These are phyloP conservation scores for Ladona fulva DNA, from an alignment of 1,140 invertebrate genomes.

Conservation along the genomic window DNA sequence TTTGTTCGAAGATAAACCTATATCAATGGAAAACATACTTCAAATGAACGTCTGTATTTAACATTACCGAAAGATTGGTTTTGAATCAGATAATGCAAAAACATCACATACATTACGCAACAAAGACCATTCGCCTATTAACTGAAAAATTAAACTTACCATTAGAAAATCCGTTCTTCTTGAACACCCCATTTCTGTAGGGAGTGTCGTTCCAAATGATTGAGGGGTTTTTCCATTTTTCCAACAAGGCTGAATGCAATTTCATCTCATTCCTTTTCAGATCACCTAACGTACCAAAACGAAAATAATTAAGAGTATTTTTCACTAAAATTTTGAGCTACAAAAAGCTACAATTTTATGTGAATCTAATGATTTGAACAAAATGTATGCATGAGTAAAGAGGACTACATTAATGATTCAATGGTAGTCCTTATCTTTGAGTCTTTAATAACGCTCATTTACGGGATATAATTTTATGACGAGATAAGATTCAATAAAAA, in stretches of 20 bases:
- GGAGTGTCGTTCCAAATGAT: conserved; percentile 46
- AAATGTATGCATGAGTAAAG: too few relatives aligned
- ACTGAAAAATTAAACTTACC: conserved; percentile 38
- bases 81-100: too few relatives aligned
- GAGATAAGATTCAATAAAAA: conserved; percentile 2
- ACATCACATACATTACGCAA: too few relatives aligned
- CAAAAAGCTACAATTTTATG: not conserved
- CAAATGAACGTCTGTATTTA: too few relatives aligned
- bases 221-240: conserved; percentile 40
- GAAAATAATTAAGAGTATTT: conserved; percentile 12
- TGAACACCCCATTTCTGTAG: conserved; percentile 17
- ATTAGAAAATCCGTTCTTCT: conserved; percentile 45
- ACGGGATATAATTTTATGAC: too few relatives aligned
- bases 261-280: conserved; percentile 45
- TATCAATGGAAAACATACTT: too few relatives aligned
- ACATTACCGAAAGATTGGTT: too few relatives aligned
- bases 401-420: too few relatives aligned
- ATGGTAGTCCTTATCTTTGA: too few relatives aligned
- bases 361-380: too few relatives aligned
- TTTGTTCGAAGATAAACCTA: not conserved
- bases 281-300: conserved; percentile 39
- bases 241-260: conserved; percentile 43
- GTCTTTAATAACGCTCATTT: too few relatives aligned
- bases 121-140: too few relatives aligned
- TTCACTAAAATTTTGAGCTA: conserved; percentile 8